Base-by-base conservation (phyloP, 2,797 vertebrate genomes). In the Chelmon rostratus region DNA sequence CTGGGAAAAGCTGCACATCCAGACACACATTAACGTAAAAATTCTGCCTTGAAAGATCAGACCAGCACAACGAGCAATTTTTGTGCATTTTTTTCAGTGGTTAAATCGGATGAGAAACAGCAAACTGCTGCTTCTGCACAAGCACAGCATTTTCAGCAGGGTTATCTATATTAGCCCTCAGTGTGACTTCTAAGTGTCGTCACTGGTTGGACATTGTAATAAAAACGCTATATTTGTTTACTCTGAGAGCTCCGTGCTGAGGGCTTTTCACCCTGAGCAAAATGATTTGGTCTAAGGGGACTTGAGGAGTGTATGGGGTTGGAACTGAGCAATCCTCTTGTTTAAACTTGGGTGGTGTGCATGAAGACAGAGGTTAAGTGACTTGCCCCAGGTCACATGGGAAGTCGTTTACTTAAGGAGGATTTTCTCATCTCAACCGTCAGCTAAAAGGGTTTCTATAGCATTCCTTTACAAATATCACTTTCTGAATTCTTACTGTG, bases 341-440 rank as follows among this genome's bases (percentile, higher is more conserved):
- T 94, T 93, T 91, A 93, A 93, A 93, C 85, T 89, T 88, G 89
- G 90, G 85, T 88, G 90, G 86, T 89, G 80, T 83, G 91, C 90
- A 89, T 92, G 93, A 91, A 90, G 91, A 87, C 91, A 93, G 93
- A 81, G 95, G 95, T 96, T 95, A 96, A 96, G 94, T 95, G 93
- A 94, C 92, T 95, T 92, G 92, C 94, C 93, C 90, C 78, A 66
- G 93, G 94, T 95, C 95, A 95, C 88, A 92, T 81, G 78, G 77
- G 86, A 93, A 94, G 93, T 94, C 90, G 81, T 95, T 95, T 93
- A 94, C 88, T 92, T 79, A 79, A 93, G 90, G 79, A 85, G 92
- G 93, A 94, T 95, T 94, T 95, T 93, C 90, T 86, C 90, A 90
- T 89, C 87, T 86, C 87, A 93, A 91, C 83, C 86, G 84, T 92